A percentile compares a stretch with the other conserved stretches of the same genome.
These are phyloP conservation scores for Hipparchia sbordonii DNA, from an alignment of 2,888 invertebrate species.

Conservation along the genomic window DNA sequence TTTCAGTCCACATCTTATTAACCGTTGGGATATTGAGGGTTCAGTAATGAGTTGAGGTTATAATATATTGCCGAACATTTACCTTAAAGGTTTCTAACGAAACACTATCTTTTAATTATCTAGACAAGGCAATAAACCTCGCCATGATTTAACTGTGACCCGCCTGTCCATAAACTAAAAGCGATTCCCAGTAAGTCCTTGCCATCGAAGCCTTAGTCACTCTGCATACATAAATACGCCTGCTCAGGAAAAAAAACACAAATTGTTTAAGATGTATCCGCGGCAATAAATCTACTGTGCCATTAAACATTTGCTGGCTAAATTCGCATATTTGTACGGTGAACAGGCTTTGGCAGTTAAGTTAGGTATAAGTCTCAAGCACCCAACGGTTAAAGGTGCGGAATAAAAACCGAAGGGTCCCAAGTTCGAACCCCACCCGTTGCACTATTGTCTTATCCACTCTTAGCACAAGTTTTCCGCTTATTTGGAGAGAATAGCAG, in stretches of 20 bases:
- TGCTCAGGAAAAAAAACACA: constrained; percentile 6
- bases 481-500: too few relatives aligned
- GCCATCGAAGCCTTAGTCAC: constrained; percentile 1
- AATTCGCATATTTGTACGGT: background rate
- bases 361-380: background rate
- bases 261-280: constrained; percentile 18
- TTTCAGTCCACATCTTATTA: too few relatives aligned
- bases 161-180: constrained; percentile 16
- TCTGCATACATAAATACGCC: constrained; percentile 9
- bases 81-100: background rate
- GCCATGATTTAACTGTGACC: constrained; percentile 13
- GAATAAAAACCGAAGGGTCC: too few relatives aligned
- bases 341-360: constrained; percentile 11
- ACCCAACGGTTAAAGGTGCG: too few relatives aligned
- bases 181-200: constrained; percentile 3
- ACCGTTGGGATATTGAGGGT: too few relatives aligned
- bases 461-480: too few relatives aligned
- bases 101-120: background rate
- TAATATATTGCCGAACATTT: too few relatives aligned
- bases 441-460: too few relatives aligned
- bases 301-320: constrained; percentile 5
- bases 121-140: constrained; percentile 14
- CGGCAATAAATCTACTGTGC: constrained; percentile 15
- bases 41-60: too few relatives aligned
- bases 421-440: too few relatives aligned